A percentile compares a stretch with the other conserved stretches of the same genome.
Evolutionary conservation across 2,888 invertebrate species (phyloP).

Genomic region (Troilus luridus): DNA sequence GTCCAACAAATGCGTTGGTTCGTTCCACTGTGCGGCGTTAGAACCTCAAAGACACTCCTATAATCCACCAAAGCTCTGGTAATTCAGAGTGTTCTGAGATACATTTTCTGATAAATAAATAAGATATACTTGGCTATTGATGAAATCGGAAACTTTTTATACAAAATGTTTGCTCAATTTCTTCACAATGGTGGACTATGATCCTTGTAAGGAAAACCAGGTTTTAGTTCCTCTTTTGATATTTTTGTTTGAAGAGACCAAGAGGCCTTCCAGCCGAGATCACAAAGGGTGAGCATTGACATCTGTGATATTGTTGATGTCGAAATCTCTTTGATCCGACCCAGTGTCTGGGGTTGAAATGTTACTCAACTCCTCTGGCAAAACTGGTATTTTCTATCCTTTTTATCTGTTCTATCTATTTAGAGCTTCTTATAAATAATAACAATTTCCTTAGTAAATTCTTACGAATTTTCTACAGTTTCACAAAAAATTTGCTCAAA

Average conservation of each 20-base stretch:
- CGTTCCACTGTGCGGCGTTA: no score
- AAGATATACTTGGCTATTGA: background rate
- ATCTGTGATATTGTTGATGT: slow-evolving; percentile 31
- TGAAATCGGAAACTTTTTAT: background rate
- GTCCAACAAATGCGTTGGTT: no score
- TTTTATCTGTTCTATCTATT: background rate
- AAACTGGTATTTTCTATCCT: background rate
- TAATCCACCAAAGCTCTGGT: no score
- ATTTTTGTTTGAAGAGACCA: background rate
- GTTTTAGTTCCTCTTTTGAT: background rate
- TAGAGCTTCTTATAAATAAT: background rate
- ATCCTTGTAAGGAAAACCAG: background rate
- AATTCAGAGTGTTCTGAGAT: background rate
- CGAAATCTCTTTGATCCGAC: slow-evolving; percentile 7
- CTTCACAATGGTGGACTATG: background rate
- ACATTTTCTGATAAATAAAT: background rate
- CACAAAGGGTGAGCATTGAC: slow-evolving; percentile 11
- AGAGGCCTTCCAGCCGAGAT: background rate
- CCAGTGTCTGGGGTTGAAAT: background rate
- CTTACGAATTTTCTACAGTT: no score
- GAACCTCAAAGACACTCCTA: no score
- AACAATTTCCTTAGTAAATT: no score
- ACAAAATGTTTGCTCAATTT: background rate
- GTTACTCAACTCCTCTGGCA: background rate
- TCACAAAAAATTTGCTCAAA: no score